phyloP scores from a whole-genome alignment of 2,888 invertebrate genomes.

The Cryptus viduatorius region DNA sequence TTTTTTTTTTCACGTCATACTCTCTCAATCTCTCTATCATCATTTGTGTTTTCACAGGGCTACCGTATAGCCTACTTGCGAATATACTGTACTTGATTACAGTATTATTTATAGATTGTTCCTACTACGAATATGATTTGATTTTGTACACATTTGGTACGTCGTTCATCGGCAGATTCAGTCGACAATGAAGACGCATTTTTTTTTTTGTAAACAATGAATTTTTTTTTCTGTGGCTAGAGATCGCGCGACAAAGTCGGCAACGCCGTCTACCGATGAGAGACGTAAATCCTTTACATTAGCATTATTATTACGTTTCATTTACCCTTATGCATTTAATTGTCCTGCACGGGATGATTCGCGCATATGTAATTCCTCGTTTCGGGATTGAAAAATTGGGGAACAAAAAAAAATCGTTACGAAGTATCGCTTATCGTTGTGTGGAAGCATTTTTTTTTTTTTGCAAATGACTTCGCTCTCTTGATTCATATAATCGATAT shows the following conservation, averaged over 20 bases:
- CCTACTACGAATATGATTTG: slow-evolving; percentile 80
- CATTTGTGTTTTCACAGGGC: slow-evolving; percentile 74
- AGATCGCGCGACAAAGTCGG: neutral
- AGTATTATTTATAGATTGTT: slow-evolving; percentile 76
- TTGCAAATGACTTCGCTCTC: slow-evolving; percentile 19
- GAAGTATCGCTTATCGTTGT: slow-evolving; percentile 16
- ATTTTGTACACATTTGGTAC: slow-evolving; percentile 74
- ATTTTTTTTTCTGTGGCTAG: neutral
- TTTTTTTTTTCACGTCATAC: slow-evolving; percentile 12
- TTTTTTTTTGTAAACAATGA: slow-evolving; percentile 5
- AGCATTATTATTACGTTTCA: slow-evolving; percentile 46
- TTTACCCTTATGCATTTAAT: slow-evolving; percentile 61
- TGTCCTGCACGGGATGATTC: slow-evolving; percentile 57
- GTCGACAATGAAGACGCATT: slow-evolving; percentile 54
- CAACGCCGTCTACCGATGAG: slow-evolving; percentile 49
- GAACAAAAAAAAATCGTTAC: slow-evolving; percentile 1
- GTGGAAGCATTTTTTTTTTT: slow-evolving; percentile 27
- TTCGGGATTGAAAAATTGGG: slow-evolving; percentile 14
- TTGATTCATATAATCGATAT: slow-evolving; percentile 26
- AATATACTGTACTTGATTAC: slow-evolving; percentile 33
- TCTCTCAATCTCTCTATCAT: slow-evolving; percentile 19
- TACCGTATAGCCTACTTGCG: slow-evolving; percentile 51
- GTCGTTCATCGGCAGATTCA: slow-evolving; percentile 76
- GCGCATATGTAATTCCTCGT: slow-evolving; percentile 57
- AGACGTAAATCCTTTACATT: slow-evolving; percentile 47